phyloP scores from a whole-genome alignment of 1,140 invertebrate genomes.

The Drosophila lacteicornis region DNA sequence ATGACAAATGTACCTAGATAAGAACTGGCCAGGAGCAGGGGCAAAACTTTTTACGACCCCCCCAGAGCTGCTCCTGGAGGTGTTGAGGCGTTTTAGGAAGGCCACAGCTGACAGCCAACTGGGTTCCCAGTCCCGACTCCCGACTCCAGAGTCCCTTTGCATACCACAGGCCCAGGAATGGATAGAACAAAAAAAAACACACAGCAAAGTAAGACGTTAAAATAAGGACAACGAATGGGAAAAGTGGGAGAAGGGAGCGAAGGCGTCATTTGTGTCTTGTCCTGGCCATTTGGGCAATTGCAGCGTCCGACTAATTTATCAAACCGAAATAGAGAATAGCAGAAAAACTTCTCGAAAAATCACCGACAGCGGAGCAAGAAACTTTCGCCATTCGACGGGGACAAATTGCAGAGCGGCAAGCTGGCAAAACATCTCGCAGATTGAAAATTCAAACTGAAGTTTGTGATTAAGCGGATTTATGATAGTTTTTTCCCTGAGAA shows the following conservation, averaged over 20 bases:
- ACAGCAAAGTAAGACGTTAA: neutral
- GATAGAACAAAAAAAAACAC: neutral
- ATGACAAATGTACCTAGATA: slow-evolving; percentile 76
- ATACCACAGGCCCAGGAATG: neutral
- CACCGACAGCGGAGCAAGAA: slow-evolving; percentile 13
- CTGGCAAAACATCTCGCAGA: slow-evolving; percentile 17
- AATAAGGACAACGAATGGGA: slow-evolving; percentile 7
- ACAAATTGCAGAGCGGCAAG: slow-evolving; percentile 26
- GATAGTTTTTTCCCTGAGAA: neutral
- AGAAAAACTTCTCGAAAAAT: neutral
- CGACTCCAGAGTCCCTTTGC: slow-evolving; percentile 20
- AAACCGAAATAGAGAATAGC: slow-evolving; percentile 27
- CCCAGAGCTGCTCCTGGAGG: slow-evolving; percentile 9
- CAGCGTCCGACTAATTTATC: slow-evolving; percentile 59
- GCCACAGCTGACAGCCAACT: slow-evolving; percentile 27
- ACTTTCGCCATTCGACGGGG: slow-evolving; percentile 26
- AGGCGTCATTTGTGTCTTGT: slow-evolving; percentile 30
- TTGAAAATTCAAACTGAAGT: slow-evolving; percentile 8
- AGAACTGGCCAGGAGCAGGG: slow-evolving; percentile 42
- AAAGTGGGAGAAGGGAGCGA: neutral
- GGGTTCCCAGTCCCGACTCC: neutral
- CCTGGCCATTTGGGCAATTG: slow-evolving; percentile 51
- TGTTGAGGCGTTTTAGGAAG: slow-evolving; percentile 38
- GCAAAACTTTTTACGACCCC: slow-evolving; percentile 52
- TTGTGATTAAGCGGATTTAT: slow-evolving; percentile 19